Percentiles rank a stretch among this genome's conserved stretches.
phyloP scores from a whole-genome alignment of 1,140 invertebrate genomes.

The Neuroterus valhalla region DNA sequence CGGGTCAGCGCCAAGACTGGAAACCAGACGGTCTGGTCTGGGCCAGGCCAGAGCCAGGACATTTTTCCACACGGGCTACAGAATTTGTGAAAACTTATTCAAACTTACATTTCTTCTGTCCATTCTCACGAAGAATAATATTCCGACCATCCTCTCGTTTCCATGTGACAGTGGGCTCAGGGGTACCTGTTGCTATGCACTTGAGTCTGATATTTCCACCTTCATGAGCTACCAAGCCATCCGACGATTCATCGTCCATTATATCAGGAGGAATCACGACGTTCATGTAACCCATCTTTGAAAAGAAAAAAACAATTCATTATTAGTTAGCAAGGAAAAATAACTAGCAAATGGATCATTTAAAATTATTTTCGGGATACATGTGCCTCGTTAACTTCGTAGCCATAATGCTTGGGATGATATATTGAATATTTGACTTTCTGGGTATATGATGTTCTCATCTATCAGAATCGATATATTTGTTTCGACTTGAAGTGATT shows the following conservation, averaged over 20 bases:
- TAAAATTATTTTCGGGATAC: too few relatives aligned
- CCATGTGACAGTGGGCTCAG: slow-evolving; percentile 86
- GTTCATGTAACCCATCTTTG: slow-evolving; percentile 86
- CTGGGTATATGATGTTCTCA: too few relatives aligned
- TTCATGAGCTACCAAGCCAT: slow-evolving; percentile 76
- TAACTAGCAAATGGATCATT: not conserved
- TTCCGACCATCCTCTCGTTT: slow-evolving; percentile 84
- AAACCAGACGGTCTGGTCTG: too few relatives aligned
- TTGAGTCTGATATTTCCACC: slow-evolving; percentile 85
- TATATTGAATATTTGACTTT: too few relatives aligned
- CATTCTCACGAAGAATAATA: slow-evolving; percentile 83
- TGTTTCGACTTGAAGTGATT: too few relatives aligned
- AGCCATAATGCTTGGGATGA: not conserved
- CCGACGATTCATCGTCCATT: slow-evolving; percentile 76
- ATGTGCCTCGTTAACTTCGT: not conserved
- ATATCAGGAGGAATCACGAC: slow-evolving; percentile 91
- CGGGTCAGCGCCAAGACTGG: not conserved
- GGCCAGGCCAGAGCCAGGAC: too few relatives aligned
- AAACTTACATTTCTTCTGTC: slow-evolving; percentile 80
- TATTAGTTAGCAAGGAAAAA: not conserved
- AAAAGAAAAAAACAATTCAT: slow-evolving; percentile 46
- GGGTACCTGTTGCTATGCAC: slow-evolving; percentile 87
- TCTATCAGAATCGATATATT: too few relatives aligned
- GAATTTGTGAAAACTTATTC: slow-evolving; percentile 35
- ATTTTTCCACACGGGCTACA: too few relatives aligned